Evolutionary conservation across 2,888 invertebrate genomes (phyloP).

Genomic region (Metalampra italica): DNA sequence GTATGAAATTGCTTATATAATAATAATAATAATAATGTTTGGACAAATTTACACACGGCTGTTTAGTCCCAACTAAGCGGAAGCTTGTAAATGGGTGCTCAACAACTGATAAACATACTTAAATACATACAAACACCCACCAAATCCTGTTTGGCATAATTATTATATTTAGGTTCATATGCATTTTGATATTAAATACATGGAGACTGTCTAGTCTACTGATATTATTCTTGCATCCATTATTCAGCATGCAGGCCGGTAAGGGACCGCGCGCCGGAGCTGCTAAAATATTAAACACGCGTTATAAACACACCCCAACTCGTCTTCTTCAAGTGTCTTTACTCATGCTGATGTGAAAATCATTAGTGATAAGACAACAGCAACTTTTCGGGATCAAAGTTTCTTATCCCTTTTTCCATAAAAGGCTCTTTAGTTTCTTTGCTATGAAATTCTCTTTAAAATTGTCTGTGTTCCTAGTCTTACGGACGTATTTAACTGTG

Average conservation of each 20-base stretch:
- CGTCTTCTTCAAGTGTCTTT: slow-evolving; percentile 48
- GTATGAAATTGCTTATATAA: background rate
- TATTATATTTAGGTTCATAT: slow-evolving; percentile 6
- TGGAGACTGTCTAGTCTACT: slow-evolving; percentile 44
- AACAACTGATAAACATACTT: too few species aligned
- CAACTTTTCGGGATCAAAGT: slow-evolving; percentile 12
- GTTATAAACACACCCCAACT: slow-evolving; percentile 66
- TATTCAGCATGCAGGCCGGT: slow-evolving; percentile 60
- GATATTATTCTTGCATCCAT: slow-evolving; percentile 73
- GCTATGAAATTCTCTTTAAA: background rate
- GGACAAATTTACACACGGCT: too few species aligned
- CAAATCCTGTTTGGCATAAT: too few species aligned
- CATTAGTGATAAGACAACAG: slow-evolving; percentile 36
- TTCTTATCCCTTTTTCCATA: background rate
- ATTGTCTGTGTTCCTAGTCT: slow-evolving; percentile 3
- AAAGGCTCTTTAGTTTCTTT: too few species aligned
- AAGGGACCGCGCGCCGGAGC: slow-evolving; percentile 52
- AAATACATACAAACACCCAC: too few species aligned
- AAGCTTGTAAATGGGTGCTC: too few species aligned
- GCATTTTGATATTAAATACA: slow-evolving; percentile 47
- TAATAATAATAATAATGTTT: too few species aligned
- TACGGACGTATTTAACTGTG: slow-evolving; percentile 5
- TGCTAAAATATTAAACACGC: slow-evolving; percentile 74
- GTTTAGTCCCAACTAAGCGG: too few species aligned
- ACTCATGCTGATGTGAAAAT: slow-evolving; percentile 50